phyloP scores from a whole-genome alignment of 2,113 vertebrate genomes.

The Corydoras sp. region DNA sequence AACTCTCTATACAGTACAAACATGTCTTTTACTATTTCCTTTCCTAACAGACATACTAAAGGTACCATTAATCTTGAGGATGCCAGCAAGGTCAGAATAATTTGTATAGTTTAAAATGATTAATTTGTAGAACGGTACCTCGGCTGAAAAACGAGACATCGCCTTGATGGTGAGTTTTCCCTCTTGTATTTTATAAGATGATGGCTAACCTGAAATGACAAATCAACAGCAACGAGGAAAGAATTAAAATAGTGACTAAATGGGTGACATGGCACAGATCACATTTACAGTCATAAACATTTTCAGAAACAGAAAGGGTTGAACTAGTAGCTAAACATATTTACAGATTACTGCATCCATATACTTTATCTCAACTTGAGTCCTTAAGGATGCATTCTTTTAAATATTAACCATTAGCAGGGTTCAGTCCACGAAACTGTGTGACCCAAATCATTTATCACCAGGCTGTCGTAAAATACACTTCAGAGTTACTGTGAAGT shows the following conservation, averaged over 20 bases:
- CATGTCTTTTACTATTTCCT: no score
- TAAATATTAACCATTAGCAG: constrained; percentile 25
- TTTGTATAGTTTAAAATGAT: not conserved
- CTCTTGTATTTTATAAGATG: not conserved
- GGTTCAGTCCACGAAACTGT: constrained; percentile 1
- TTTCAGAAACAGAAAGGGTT: no score
- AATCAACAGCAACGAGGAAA: not conserved
- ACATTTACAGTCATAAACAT: not conserved
- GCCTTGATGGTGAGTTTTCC: constrained; percentile 3
- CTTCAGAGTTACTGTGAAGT: constrained; percentile 31
- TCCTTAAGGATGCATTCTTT: not conserved
- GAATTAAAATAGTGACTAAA: not conserved
- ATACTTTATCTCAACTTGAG: constrained; percentile 2
- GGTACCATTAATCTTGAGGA: no score
- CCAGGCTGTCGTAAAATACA: constrained; percentile 46
- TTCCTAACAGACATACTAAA: no score
- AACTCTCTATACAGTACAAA: no score
- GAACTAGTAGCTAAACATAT: not conserved
- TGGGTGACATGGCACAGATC: not conserved
- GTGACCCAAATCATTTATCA: constrained; percentile 22
- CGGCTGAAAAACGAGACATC: constrained; percentile 32
- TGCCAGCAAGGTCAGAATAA: not conserved
- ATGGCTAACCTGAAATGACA: constrained; percentile 11
- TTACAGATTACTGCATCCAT: not conserved
- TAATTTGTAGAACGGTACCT: constrained; percentile 30